Evolutionary conservation across 2,888 invertebrate genomes (phyloP).

Genomic region (Morpho deidamia): DNA sequence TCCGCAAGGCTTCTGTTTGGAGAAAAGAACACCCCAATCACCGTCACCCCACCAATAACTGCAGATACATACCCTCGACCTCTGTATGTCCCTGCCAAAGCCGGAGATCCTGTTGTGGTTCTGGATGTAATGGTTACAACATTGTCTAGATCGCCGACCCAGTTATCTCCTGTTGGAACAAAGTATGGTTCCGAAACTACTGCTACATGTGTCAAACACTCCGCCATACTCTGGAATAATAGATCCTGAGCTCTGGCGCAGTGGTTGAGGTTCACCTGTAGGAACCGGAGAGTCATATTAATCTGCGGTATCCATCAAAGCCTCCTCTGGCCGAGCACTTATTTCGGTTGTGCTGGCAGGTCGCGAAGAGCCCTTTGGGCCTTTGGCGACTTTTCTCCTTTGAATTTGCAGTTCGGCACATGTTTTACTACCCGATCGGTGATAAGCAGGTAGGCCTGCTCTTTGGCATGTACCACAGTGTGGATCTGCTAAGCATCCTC

Average conservation of each 20-base stretch:
- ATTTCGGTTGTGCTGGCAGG: neutral
- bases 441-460: constrained; percentile 5
- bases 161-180: neutral
- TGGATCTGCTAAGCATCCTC: neutral
- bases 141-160: neutral
- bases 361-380: neutral
- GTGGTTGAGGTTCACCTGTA: neutral
- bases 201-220: too few species aligned
- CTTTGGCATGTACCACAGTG: neutral
- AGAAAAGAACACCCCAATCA: neutral
- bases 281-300: neutral
- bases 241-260: too few species aligned
- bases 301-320: neutral
- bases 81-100: neutral
- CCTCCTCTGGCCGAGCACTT: neutral
- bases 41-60: neutral
- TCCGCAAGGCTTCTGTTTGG: neutral
- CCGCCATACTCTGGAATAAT: too few species aligned
- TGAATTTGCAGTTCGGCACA: constrained; percentile 1
- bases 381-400: neutral
- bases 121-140: neutral
- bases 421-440: constrained; percentile 1
- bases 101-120: neutral
- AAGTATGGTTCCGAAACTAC: neutral
- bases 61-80: neutral